A percentile compares a stretch with the other conserved stretches of the same genome.
Conservation (phyloP, 2,797 vertebrate genomes). For the Tangara arthus region DNA sequence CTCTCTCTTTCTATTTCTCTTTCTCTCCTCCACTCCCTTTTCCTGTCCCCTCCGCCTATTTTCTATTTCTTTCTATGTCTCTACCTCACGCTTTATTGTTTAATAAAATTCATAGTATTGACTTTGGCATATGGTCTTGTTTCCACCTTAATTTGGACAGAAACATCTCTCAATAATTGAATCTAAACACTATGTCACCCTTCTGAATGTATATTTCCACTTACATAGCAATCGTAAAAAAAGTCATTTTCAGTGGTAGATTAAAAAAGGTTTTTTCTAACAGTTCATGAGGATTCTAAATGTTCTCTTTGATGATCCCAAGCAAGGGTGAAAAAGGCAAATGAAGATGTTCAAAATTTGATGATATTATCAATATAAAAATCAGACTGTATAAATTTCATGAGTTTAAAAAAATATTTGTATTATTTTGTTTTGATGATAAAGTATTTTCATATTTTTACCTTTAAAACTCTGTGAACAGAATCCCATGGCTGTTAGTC, state of each 20-base stretch:
- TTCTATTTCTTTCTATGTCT: background rate
- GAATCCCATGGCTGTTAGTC: background rate
- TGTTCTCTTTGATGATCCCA: background rate
- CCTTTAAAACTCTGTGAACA: background rate
- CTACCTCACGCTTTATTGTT: background rate
- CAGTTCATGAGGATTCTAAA: background rate
- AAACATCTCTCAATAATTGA: background rate
- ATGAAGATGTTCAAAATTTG: background rate
- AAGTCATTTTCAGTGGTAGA: background rate
- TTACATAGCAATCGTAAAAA: background rate
- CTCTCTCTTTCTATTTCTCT: background rate
- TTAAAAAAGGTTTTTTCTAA: accelerated
- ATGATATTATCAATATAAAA: background rate
- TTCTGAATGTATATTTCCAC: background rate
- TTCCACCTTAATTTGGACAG: background rate
- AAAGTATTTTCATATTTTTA: background rate
- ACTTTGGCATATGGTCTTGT: background rate
- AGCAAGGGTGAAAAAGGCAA: background rate
- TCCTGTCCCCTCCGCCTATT: accelerated
- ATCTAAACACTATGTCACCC: background rate
- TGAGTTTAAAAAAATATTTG: background rate
- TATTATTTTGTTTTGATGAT: background rate
- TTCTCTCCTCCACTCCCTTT: accelerated
- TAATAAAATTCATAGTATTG: background rate
- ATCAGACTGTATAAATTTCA: accelerated